phyloP scores from a whole-genome alignment of 2,888 invertebrate genomes.

The Lathronympha strigana region DNA sequence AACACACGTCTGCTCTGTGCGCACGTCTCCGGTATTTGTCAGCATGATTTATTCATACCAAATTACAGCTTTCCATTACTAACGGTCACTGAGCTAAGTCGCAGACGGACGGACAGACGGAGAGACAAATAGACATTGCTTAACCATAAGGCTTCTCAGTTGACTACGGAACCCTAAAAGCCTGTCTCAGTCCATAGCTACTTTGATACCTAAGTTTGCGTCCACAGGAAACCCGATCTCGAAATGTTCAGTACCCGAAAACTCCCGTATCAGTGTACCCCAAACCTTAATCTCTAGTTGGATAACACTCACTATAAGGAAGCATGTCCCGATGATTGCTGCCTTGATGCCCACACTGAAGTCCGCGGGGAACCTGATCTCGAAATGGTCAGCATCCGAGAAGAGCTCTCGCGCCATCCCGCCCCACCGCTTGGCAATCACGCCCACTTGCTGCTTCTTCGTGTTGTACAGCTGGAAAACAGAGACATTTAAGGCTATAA shows the following conservation, averaged over 20 bases:
- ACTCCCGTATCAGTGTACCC: slow-evolving; percentile 50
- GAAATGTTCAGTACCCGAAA: slow-evolving; percentile 51
- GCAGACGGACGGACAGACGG: too few relatives aligned
- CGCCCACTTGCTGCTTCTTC: slow-evolving; percentile 56
- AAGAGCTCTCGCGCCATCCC: slow-evolving; percentile 49
- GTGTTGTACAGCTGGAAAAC: slow-evolving; percentile 55
- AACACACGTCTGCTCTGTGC: too few relatives aligned
- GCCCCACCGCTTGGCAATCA: slow-evolving; percentile 57
- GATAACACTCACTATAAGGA: slow-evolving; percentile 55
- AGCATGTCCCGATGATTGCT: slow-evolving; percentile 58
- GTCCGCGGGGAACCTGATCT: slow-evolving; percentile 54
- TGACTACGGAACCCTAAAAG: too few relatives aligned
- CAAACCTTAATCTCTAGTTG: slow-evolving; percentile 47
- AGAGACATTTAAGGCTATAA: too few relatives aligned
- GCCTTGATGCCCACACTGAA: slow-evolving; percentile 58
- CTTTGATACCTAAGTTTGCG: slow-evolving; percentile 57
- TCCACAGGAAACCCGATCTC: slow-evolving; percentile 54
- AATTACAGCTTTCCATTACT: too few relatives aligned
- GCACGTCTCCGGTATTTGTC: too few relatives aligned
- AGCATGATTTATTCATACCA: too few relatives aligned
- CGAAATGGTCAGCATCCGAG: slow-evolving; percentile 51
- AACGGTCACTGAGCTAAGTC: too few relatives aligned
- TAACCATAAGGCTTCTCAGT: too few relatives aligned
- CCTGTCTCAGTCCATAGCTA: slow-evolving; percentile 58
- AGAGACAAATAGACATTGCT: too few relatives aligned